A percentile compares a stretch with the other conserved stretches of the same genome.
These are phyloP conservation scores for Gobionotothen gibberifrons DNA, from an alignment of 2,797 vertebrate species.

Conservation along the genomic window DNA sequence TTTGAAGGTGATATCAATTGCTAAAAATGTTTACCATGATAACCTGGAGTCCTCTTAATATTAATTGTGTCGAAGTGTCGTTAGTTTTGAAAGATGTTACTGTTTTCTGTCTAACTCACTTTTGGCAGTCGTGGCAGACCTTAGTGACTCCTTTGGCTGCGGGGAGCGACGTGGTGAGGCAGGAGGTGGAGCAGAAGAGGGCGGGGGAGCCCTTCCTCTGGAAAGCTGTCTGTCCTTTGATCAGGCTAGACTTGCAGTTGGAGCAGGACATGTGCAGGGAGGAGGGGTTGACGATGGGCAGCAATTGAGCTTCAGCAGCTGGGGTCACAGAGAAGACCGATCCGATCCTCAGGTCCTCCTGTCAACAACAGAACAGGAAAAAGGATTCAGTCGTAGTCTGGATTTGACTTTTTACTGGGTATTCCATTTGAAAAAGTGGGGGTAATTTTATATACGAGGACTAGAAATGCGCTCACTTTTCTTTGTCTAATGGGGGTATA, in stretches of 20 bases:
- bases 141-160: constrained; percentile 73
- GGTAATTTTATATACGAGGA: not conserved
- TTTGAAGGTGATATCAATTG: too few species aligned
- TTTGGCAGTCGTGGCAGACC: constrained; percentile 91
- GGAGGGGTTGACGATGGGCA: constrained; percentile 74
- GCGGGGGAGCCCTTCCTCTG: constrained; percentile 95
- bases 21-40: too few species aligned
- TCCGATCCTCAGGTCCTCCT: constrained; percentile 97
- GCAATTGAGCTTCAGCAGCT: constrained; percentile 26
- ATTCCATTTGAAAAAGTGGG: not conserved
- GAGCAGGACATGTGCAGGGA: constrained; percentile 84
- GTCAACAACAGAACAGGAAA: not conserved
- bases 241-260: constrained; percentile 92
- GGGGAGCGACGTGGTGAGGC: constrained; percentile 84
- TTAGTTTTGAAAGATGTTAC: not conserved
- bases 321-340: constrained; percentile 93
- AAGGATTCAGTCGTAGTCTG: not conserved
- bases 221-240: constrained; percentile 97
- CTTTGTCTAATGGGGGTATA: too few species aligned
- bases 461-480: too few species aligned
- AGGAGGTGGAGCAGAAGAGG: constrained; percentile 96
- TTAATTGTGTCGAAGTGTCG: not conserved
- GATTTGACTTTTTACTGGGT: not conserved
- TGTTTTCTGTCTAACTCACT: constrained; percentile 79
- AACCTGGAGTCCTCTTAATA: too few species aligned